phyloP scores from a whole-genome alignment of 2,113 vertebrate species.

The Brachyhypopomus gauderio region DNA sequence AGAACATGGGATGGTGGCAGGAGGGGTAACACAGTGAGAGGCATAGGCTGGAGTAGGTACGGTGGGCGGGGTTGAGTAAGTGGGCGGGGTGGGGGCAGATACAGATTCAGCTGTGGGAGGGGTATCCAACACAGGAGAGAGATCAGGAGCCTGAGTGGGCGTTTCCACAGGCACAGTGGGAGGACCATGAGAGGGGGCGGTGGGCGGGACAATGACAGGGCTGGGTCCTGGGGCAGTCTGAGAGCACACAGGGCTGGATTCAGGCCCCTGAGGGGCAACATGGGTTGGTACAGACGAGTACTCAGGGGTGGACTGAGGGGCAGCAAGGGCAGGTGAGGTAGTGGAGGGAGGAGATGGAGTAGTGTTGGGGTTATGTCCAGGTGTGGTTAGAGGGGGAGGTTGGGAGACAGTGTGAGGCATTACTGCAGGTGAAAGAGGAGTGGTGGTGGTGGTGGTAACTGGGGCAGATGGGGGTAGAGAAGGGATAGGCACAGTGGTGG shows the following conservation, averaged over 20 bases:
- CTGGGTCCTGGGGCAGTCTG: conserved; percentile 9
- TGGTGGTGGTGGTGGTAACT: neutral
- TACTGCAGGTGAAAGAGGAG: neutral
- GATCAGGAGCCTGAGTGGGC: neutral
- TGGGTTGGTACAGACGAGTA: neutral
- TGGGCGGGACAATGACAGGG: conserved; percentile 10
- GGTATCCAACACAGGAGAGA: neutral
- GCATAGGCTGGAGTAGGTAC: neutral
- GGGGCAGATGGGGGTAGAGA: neutral
- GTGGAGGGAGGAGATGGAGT: neutral
- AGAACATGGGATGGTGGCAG: conserved; percentile 11
- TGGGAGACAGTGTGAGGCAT: neutral
- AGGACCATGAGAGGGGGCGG: conserved; percentile 25
- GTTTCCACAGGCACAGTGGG: neutral
- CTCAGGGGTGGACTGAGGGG: neutral
- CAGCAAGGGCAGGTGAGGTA: neutral
- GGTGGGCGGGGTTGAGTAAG: too few species aligned
- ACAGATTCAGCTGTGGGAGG: neutral
- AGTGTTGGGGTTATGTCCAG: neutral
- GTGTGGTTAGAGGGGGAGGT: neutral
- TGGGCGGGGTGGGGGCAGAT: conserved; percentile 60
- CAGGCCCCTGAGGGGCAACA: conserved; percentile 8
- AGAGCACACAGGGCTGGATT: neutral
- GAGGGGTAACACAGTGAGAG: neutral
- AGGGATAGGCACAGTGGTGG: neutral